Evolutionary conservation across 1,140 invertebrate species (phyloP).

Genomic region (Drusus annulatus): DNA sequence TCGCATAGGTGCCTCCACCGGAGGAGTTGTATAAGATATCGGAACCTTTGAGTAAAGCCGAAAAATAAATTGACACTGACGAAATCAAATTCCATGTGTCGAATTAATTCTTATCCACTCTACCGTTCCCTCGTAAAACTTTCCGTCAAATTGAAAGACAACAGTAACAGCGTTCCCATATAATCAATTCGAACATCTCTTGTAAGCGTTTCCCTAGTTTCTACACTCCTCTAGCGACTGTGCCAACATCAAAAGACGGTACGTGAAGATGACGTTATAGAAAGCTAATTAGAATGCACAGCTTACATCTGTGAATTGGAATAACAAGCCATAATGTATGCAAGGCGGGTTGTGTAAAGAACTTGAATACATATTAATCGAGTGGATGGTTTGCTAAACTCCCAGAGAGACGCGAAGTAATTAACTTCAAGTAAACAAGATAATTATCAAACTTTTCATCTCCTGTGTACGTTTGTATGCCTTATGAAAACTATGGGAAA

Average conservation of each 20-base stretch:
- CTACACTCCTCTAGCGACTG: neutral
- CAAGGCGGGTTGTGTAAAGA: neutral
- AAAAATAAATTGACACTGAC: no score
- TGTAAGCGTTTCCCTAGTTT: neutral
- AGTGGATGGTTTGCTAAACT: neutral
- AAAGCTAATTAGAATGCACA: conserved; percentile 19
- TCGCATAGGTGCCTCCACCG: no score
- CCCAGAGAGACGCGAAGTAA: conserved; percentile 1
- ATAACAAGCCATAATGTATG: conserved; percentile 10
- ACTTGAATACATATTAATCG: neutral
- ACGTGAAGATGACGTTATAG: conserved; percentile 12
- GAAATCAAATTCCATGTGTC: no score
- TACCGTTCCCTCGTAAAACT: no score
- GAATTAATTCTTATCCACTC: no score
- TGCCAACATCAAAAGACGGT: neutral
- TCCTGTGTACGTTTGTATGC: no score
- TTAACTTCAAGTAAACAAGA: neutral
- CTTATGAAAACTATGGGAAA: no score
- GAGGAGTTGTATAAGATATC: no score
- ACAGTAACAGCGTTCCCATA: neutral
- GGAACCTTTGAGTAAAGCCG: no score
- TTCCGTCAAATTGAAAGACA: neutral
- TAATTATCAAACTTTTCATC: no score
- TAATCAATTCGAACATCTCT: neutral
- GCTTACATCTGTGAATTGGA: conserved; percentile 2